Evolutionary conservation across 2,797 vertebrate species (phyloP), one percentile per base, ranked within the genome.

Genomic region (Uromys caudimaculatus): DNA sequence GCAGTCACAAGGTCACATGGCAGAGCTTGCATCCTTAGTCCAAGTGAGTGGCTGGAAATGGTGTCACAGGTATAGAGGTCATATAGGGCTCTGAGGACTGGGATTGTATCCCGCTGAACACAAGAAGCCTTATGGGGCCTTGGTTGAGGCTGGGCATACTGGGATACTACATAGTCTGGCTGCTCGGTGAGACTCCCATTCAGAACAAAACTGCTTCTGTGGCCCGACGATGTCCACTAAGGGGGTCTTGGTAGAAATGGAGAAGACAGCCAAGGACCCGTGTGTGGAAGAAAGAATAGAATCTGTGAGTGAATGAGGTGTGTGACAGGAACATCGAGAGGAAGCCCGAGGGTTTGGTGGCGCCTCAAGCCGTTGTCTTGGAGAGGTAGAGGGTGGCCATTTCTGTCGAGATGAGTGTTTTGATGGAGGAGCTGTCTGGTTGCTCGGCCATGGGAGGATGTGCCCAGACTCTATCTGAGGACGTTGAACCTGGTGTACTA

Each of bases 31-130:
- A 47, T 75, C 52, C 44, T 11, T 71, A 58, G 8, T 16, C 27
- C 60, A 71, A 71, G 35, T 27, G 54, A 73, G 54, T 17, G 35
- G 32, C 41, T 54, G 60, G 84, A 84, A 60, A 32, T 58, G 38
- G 64, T 35, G 54, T 91, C 11, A 35, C 27, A 58, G 64, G 27
- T 10, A 21, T 41, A 56, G 5, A 67, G 83, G 54, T 93, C 82
- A 79, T 6, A 6, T 6, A 79, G 29, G 10, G 16, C 54, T 62
- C 56, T 69, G 60, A 76, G n/a, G n/a, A 86, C 86, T 56, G 60
- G 54, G 84, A 78, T 81, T 93, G 96, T 91, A 60, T 85, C 81
- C 50, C 38, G n/a, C 90, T 88, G 79, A 88, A 41, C 6, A 1
- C 38, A 54, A 54, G 89, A 75, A 62, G 29, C 41, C 54, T 16